These are phyloP conservation scores for Strix uralensis DNA, from an alignment of 2,113 vertebrate genomes.

Conservation along the genomic window DNA sequence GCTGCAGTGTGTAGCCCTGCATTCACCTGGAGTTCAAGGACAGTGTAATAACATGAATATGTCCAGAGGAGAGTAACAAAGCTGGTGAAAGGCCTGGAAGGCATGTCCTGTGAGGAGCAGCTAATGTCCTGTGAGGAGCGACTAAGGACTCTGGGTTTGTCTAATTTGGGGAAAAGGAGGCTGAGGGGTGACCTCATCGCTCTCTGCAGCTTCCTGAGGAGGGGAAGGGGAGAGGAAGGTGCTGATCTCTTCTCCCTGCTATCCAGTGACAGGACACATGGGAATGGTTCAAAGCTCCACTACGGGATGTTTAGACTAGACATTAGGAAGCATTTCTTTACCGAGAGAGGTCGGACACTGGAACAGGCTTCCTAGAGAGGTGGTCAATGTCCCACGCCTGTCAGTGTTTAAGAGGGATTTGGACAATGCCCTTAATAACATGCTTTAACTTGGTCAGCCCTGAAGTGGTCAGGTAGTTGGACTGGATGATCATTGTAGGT, in stretches of 20 bases:
- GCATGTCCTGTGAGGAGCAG: accelerated
- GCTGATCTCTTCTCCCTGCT: not conserved
- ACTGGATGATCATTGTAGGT: not conserved
- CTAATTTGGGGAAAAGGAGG: not conserved
- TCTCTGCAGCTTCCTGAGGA: not conserved
- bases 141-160: not conserved
- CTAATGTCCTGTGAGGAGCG: accelerated
- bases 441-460: not conserved
- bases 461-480: not conserved
- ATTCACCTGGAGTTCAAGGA: not conserved
- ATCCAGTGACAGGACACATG: accelerated
- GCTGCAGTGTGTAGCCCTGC: not conserved
- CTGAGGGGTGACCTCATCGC: accelerated
- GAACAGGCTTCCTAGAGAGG: not conserved
- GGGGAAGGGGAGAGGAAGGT: not conserved
- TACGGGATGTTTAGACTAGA: not conserved
- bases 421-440: not conserved
- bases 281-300: not conserved
- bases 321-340: not conserved
- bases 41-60: not conserved
- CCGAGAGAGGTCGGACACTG: not conserved
- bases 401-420: not conserved
- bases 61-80: not conserved
- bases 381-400: accelerated
- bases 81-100: not conserved